Conservation (phyloP, 2,888 invertebrate genomes). For the Rhogogaster chlorosoma region DNA sequence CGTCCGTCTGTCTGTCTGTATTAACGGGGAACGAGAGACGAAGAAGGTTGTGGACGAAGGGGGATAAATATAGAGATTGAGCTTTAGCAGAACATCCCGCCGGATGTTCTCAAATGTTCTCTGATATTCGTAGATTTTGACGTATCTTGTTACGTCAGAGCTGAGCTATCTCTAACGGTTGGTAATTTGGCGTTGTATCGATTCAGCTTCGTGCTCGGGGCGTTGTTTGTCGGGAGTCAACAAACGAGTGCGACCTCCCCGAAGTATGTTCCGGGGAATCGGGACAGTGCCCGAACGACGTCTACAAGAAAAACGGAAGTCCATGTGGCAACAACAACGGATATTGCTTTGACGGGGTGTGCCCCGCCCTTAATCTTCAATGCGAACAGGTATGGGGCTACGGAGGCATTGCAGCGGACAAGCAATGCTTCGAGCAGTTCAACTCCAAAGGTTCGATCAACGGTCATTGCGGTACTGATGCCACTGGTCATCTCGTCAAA, state of each 20-base stretch:
- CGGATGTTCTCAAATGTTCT: constrained; percentile 46
- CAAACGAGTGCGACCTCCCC: constrained; percentile 97
- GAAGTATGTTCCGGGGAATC: constrained; percentile 94
- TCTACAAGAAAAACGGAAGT: constrained; percentile 95
- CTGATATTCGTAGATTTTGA: constrained; percentile 34
- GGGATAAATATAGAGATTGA: constrained; percentile 30
- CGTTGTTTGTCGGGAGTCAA: constrained; percentile 90
- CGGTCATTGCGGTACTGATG: constrained; percentile 96
- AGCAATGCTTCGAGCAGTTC: constrained; percentile 95
- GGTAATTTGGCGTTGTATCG: constrained; percentile 46
- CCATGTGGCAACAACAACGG: constrained; percentile 87
- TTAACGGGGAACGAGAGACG: neutral
- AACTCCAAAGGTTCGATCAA: constrained; percentile 97
- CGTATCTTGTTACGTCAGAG: constrained; percentile 37
- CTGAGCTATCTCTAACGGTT: neutral
- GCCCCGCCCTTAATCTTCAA: constrained; percentile 92
- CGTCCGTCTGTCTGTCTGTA: neutral
- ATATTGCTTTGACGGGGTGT: constrained; percentile 95
- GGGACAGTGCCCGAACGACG: constrained; percentile 94
- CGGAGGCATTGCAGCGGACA: constrained; percentile 90
- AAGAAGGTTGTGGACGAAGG: neutral
- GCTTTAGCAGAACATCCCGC: constrained; percentile 30
- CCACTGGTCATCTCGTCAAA: constrained; percentile 88
- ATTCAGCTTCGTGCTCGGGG: constrained; percentile 87
- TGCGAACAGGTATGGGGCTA: constrained; percentile 97